These are phyloP conservation scores for Candoia aspera DNA, from an alignment of 2,113 vertebrate genomes.

Conservation along the genomic window DNA sequence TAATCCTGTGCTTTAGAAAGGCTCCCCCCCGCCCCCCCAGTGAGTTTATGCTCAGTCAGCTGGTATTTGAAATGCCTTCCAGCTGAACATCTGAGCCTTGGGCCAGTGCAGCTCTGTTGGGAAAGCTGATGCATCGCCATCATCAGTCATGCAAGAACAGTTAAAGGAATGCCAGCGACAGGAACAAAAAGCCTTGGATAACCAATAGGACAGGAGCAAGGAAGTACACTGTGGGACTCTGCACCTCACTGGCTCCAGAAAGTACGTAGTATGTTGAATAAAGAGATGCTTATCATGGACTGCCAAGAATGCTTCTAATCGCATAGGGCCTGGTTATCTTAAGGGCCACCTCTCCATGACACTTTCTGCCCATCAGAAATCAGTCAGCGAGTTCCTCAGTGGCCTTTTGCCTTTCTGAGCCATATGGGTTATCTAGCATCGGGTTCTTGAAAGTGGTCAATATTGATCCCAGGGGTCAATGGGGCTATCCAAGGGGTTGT, in stretches of 20 bases:
- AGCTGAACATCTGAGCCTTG: neutral
- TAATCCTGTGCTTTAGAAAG: neutral
- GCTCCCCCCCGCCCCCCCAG: rapidly evolving
- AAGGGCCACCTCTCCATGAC: no score
- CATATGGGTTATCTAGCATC: no score
- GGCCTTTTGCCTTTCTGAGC: no score
- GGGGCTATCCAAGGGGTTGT: no score
- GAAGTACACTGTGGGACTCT: rapidly evolving
- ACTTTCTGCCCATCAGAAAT: no score
- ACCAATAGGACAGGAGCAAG: rapidly evolving
- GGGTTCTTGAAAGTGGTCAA: no score
- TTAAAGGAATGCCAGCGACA: neutral
- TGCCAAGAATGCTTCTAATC: neutral
- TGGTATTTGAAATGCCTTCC: conserved; percentile 26
- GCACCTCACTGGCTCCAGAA: neutral
- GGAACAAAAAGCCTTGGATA: neutral
- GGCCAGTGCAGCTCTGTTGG: conserved; percentile 15
- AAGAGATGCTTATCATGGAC: neutral
- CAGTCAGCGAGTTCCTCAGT: no score
- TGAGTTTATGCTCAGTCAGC: neutral
- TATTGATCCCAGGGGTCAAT: no score
- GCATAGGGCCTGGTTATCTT: neutral
- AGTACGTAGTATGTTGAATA: rapidly evolving
- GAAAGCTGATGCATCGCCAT: neutral
- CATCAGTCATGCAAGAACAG: neutral